Base-by-base conservation (phyloP, 2,113 vertebrate species). In the human region DNA sequence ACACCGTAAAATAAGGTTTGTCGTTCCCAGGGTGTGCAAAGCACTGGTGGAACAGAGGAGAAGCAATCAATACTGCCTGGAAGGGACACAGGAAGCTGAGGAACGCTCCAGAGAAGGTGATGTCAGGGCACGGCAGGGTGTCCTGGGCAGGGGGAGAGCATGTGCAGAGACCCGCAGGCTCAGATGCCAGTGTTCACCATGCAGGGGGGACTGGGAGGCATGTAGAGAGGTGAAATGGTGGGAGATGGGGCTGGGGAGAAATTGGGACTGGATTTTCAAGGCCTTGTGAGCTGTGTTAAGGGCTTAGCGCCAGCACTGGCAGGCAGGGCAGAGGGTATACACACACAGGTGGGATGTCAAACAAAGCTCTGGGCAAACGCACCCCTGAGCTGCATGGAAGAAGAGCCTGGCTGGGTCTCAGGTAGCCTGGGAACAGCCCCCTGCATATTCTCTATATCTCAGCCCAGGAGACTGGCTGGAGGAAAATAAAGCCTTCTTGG, bases 351-450 rank as follows among this genome's bases (percentile, higher is more conserved):
- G 32, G 84, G 48, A 43, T 4, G 38, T 43, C 70, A 73, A 75
- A 86, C 79, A 35, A 8, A 89, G 50, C n/a, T 70, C 12, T 55
- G 23, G 48, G 81, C 52, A 88, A 90, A 81, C 52, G 88, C 27
- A 66, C 82, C n/a, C 79, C 83, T 9, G 45, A 76, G 35, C 89
- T 59, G 68, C 80, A 9, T 17, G n/a, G 80, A 66, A 50, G 78
- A 55, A 73, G 52, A 43, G 57, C 32, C 66, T 75, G 85, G 48
- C 78, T 23, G 55, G 27, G 80, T 11, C 61, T 86, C 73, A 25
- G 52, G 10, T 38, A 68, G 14, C 43, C 23, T 64, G 38, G 38
- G 11, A 55, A 61, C 52, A 68, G 10, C 17, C 43, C 3, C 50
- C 45, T 14, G 35, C 76, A 59, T 1, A 11, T 38, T 70, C 52